Evolutionary conservation across 2,797 vertebrate genomes (phyloP).

Genomic region (Vultur gryphus): DNA sequence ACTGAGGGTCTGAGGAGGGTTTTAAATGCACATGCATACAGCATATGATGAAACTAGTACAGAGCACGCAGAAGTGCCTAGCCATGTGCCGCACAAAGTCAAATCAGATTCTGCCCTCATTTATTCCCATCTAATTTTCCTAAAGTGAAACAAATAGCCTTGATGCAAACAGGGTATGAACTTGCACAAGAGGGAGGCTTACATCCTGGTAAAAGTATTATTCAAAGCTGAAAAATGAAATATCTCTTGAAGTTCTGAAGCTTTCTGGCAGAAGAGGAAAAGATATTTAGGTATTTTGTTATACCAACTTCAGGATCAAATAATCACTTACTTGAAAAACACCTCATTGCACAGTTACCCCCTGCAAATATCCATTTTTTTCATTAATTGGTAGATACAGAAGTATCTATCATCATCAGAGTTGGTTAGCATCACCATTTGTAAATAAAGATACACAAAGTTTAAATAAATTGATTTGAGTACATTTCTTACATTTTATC

Average conservation of each 20-base stretch:
- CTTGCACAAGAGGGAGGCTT: background rate
- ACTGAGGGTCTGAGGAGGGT: background rate
- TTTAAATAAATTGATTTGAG: background rate
- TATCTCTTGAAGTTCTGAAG: background rate
- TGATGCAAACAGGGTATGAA: background rate
- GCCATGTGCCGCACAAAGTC: background rate
- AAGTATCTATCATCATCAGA: background rate
- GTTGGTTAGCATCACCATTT: background rate
- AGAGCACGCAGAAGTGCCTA: background rate
- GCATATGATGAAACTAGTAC: background rate
- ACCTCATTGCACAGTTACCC: background rate
- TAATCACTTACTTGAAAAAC: background rate
- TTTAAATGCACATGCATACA: background rate
- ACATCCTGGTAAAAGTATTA: background rate
- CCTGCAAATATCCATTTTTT: background rate
- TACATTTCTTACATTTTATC: background rate
- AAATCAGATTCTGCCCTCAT: background rate
- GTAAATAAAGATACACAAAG: background rate
- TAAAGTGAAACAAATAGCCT: background rate
- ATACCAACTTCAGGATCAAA: background rate
- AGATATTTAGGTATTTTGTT: background rate
- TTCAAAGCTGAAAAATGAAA: background rate
- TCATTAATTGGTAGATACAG: background rate
- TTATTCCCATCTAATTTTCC: background rate
- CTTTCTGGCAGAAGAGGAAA: background rate